Evolutionary conservation across 2,113 vertebrate genomes (phyloP), one percentile per base, ranked within the genome.

Genomic region (Phrynocephalus versicolor): DNA sequence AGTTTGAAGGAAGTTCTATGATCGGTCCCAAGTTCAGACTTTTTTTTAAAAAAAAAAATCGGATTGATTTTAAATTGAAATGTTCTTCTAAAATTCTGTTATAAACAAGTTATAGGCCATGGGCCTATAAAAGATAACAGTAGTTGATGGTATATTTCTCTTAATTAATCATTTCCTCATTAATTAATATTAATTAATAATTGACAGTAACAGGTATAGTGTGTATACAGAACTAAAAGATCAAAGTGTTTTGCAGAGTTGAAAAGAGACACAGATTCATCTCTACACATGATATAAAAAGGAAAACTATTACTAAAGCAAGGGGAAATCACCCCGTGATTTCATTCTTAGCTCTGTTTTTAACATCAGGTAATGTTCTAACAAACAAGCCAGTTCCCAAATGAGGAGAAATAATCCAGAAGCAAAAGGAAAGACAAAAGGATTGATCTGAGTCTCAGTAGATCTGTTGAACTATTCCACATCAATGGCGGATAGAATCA

Each of bases 1-100:
- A 0, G 5, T 55, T 75, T 81, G 81, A 81, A 3, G 35, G 83
- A 85, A 77, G 21, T 15, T 4, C 25, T n/a, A 82, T 79, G 13
- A n/a, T 33, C 23, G 6, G 45, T 15, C 15, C 41, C 78, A 76
- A 89, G 19, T 9, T 64, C 72, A 70, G 64, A 33, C 62, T 0
- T 65, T 51, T 76, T 84, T 85, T 55, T 39, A 67, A 35, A 23
- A 82, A 62, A 41, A 87, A 30, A 1, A 35, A 2, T 85, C 70
- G 12, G 9, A 0, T 0, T 1, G 0, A 82, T 81, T 18, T 0
- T 0, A 41, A 87, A 57, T 19, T 60, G 58, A 21, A 60, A 60
- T 15, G 5, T 60, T 60, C 13, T 60, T 21, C 19, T 3, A 72
- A 35, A 72, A 19, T 39, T 71, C 0, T 80, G 89, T 91, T 88